Evolutionary conservation across 23 tunicate species (phyloP).

Genomic region (Oikopleura albicans): DNA sequence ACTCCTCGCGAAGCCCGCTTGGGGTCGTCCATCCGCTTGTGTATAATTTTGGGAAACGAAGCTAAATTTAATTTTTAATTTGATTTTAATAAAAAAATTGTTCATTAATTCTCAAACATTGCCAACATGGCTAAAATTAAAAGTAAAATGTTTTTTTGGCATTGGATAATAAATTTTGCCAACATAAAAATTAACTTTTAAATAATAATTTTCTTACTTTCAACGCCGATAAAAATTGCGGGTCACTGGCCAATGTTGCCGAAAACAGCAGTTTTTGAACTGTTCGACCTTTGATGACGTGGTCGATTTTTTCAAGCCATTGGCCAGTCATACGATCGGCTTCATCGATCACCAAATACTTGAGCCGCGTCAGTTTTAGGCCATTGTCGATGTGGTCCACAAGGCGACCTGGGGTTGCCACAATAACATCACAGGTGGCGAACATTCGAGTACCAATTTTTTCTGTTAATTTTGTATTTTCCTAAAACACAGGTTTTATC

Average conservation of each 20-base stretch:
- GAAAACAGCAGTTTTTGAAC: background rate
- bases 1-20: background rate
- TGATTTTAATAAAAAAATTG: too few species aligned
- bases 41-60: conserved; percentile 1
- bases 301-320: background rate
- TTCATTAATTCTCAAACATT: too few species aligned
- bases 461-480: background rate
- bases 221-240: background rate
- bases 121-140: too few species aligned
- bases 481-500: background rate
- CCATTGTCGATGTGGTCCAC: background rate
- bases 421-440: background rate
- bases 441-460: background rate
- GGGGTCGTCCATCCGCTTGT: background rate
- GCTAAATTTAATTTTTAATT: too few species aligned
- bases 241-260: background rate
- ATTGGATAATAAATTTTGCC: too few species aligned
- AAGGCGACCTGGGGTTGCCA: conserved; percentile 1
- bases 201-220: background rate
- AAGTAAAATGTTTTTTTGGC: too few species aligned
- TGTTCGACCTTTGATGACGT: background rate
- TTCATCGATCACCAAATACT: background rate
- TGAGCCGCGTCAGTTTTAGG: background rate
- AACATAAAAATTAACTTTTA: too few species aligned
- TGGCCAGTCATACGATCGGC: conserved; percentile 13